Conservation (phyloP, 2,797 vertebrate species). For the Poecile montanus region DNA sequence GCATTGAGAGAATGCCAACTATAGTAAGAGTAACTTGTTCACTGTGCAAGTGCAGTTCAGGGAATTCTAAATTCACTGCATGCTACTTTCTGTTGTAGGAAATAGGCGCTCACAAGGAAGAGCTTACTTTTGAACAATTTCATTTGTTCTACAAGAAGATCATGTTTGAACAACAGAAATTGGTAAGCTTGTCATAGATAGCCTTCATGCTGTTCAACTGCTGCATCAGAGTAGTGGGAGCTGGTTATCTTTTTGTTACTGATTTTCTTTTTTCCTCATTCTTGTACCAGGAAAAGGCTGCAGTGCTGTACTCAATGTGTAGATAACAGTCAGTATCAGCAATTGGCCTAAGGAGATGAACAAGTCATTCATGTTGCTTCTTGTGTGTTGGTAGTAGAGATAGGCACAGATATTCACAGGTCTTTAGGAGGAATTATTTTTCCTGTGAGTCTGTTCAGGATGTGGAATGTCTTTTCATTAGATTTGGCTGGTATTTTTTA, state of each 20-base stretch:
- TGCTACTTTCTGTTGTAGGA: constrained; percentile 77
- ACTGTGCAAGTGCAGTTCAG: not conserved
- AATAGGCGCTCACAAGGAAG: constrained; percentile 88
- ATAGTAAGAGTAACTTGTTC: not conserved
- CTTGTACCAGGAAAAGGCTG: not conserved
- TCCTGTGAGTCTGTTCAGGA: not conserved
- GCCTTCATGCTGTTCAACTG: not conserved
- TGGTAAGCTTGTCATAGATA: constrained; percentile 75
- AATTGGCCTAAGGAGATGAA: not conserved
- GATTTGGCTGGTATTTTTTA: not conserved
- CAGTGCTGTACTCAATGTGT: not conserved
- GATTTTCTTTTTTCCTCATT: not conserved
- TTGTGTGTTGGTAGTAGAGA: not conserved
- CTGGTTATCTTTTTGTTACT: not conserved
- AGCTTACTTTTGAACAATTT: constrained; percentile 93
- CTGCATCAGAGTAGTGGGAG: not conserved
- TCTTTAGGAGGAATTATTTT: not conserved
- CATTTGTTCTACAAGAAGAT: constrained; percentile 95
- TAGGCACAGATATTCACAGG: not conserved
- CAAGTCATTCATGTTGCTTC: not conserved
- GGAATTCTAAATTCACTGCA: not conserved
- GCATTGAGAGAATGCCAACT: accelerated
- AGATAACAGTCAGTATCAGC: not conserved
- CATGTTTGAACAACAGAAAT: constrained; percentile 94
- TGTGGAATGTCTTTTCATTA: not conserved